Evolutionary conservation across 1,140 invertebrate genomes (phyloP), one percentile per base, ranked within the genome.

Genomic region (Kradibia gibbosae): DNA sequence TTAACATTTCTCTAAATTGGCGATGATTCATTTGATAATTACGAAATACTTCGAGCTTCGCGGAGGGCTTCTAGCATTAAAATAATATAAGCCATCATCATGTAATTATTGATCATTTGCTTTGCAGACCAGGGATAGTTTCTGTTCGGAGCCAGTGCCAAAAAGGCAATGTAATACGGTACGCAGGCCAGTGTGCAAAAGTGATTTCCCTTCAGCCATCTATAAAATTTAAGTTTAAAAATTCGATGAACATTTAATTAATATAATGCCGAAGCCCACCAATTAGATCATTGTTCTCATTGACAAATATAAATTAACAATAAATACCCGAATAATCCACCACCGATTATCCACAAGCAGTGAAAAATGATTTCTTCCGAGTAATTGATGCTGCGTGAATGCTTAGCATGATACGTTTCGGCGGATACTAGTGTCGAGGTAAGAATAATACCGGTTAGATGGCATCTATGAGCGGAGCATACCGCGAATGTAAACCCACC

Each of bases 31-130:
- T 57, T 25, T 39, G 39, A 67, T 39, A 39, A 67, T 39, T 42
- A 70, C 39, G 39, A 3, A 5, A 71, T 36, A 74, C 20, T 34
- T 4, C 48, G 72, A 31, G 34, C 65, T 76, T 82, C 80, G 15
- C 83, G 81, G 10, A 88, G 31, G 13, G 86, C 86, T 83, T 88
- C 86, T 0, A 84, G 84, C 70, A 87, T 86, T 25, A 86, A 75
- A 50, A 86, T 75, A 17, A 85, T 53, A 17, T 87, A 84, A 36
- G 62, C 81, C 10, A 86, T 75, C 83, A 85, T 88, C 75, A 85
- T 82, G 57, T 88, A 88, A 84, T 88, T 85, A 36, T 87, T 86
- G 13, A 88, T 83, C 0, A 81, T 75, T 22, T 80, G 50, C 2
- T 50, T 28, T 3, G 83, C 73, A 3, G 87, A 85, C 85, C 86